Percentiles rank a stretch among this genome's conserved stretches.
These are phyloP conservation scores for Xestoiulus laeticollis DNA, from an alignment of 2,888 invertebrate species.

Conservation along the genomic window DNA sequence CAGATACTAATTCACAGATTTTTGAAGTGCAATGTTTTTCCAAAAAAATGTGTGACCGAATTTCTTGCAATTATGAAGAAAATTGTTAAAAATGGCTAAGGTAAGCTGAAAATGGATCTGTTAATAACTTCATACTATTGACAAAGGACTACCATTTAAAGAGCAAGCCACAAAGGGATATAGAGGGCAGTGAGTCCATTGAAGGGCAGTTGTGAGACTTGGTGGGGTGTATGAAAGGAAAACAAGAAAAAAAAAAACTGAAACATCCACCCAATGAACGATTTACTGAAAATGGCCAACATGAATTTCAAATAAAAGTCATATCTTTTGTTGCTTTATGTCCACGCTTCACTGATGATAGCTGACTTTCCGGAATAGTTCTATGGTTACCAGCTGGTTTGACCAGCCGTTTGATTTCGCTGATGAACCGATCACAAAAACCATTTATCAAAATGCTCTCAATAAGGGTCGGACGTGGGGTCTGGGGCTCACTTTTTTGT, in stretches of 20 bases:
- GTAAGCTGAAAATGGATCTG: not conserved
- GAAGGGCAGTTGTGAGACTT: conserved; percentile 25
- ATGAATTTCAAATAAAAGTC: conserved; percentile 55
- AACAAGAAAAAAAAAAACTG: not conserved
- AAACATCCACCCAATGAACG: conserved; percentile 11
- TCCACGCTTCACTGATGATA: conserved; percentile 54
- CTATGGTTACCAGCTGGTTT: conserved; percentile 55
- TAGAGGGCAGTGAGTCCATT: not conserved
- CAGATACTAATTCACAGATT: no score
- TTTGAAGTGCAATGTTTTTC: no score
- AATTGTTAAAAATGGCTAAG: no score
- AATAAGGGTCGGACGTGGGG: conserved; percentile 15
- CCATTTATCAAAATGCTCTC: conserved; percentile 53
- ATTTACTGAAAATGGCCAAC: conserved; percentile 46
- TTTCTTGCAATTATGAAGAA: no score
- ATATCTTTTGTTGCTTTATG: conserved; percentile 52
- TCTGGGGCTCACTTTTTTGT: not conserved
- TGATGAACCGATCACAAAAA: conserved; percentile 54
- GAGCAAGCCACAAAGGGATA: not conserved
- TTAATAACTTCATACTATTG: not conserved
- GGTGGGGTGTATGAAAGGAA: conserved; percentile 22
- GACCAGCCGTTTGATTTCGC: conserved; percentile 54
- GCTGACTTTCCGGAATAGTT: conserved; percentile 54
- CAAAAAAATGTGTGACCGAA: no score
- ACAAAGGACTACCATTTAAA: not conserved